Evolutionary conservation across 2,797 vertebrate genomes (phyloP), one percentile per base, ranked within the genome.

Genomic region (Cossypha polioptera): DNA sequence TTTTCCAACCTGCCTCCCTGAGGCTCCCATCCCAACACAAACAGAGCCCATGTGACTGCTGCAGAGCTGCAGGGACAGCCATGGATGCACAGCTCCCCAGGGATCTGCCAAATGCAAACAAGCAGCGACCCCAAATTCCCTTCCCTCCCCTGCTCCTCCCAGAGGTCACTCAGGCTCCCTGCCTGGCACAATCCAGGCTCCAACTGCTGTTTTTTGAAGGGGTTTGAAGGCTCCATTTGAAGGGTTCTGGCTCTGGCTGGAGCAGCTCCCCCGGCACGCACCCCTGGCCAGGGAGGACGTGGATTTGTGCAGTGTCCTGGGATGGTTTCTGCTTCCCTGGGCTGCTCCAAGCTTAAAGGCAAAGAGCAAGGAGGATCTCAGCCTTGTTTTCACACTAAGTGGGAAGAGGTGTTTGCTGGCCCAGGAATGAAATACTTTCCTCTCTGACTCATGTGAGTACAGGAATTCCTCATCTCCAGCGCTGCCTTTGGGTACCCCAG

Each of bases 11-110:
- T 66, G 74, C 31, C 28, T 90, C 85, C 73, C 78, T 77, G 58
- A 94, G 67, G 68, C 58, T 45, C 73, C 36, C 84, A 59, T 50
- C 62, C 50, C 48, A 65, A 66, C 85, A 91, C 85, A 94, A 95
- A 93, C 91, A 95, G 20, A 80, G 29, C 35, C 87, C 95, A 59
- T 22, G 91, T 92, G 92, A 95, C 57, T 5, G 45, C 92, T 28
- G 90, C 71, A 61, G 18, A 86, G 51, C 54, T 2, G 2, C 77
- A 26, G 65, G 48, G 55, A 33, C 50, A 61, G 66, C 58, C 10
- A 8, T 1, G 36, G 38, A 33, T 8, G 35, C 28, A 29, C 13
- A 38, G 83, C 63, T 88, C 84, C 68, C 5, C 16, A 50, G 35
- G 62, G 53, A 79, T 18, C 40, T 80, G 59, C 43, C 25, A 4